Evolutionary conservation across 2,113 vertebrate genomes (phyloP).

Genomic region (Campylomormyrus tamandua): DNA sequence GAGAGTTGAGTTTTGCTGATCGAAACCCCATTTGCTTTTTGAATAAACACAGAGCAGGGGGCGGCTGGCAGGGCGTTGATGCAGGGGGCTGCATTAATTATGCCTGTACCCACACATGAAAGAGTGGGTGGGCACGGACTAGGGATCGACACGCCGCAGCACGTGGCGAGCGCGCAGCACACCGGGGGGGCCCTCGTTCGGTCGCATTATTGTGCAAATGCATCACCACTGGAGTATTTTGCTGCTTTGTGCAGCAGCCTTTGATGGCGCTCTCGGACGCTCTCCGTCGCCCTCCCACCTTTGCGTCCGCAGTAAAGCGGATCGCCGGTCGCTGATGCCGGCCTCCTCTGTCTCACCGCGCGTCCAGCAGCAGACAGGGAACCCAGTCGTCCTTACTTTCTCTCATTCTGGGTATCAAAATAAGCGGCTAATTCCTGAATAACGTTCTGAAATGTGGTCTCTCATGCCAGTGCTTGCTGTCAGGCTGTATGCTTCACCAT

Average conservation of each 20-base stretch:
- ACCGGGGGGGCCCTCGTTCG: background rate
- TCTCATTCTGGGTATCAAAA: background rate
- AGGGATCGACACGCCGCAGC: background rate
- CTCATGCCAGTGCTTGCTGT: background rate
- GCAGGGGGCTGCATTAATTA: background rate
- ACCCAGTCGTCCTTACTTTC: background rate
- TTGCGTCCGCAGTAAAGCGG: slow-evolving; percentile 47
- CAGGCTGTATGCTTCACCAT: background rate
- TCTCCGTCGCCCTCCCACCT: slow-evolving; percentile 33
- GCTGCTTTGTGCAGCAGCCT: slow-evolving; percentile 27
- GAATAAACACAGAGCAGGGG: background rate
- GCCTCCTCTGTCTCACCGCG: background rate
- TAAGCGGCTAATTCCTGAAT: background rate
- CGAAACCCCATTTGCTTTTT: background rate
- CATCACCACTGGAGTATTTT: slow-evolving; percentile 28
- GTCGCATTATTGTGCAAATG: slow-evolving; percentile 62
- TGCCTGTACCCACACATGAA: background rate
- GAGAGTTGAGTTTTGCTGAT: background rate
- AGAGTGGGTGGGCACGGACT: background rate
- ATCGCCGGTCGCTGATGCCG: slow-evolving; percentile 18
- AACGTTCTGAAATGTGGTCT: background rate
- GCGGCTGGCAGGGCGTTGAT: background rate
- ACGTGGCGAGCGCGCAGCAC: background rate
- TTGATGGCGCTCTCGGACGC: slow-evolving; percentile 53
- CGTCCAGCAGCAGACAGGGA: background rate